Percentiles rank a stretch among this genome's conserved stretches.
These are phyloP conservation scores for Oxyura jamaicensis DNA, from an alignment of 2,113 vertebrate species.

Conservation along the genomic window DNA sequence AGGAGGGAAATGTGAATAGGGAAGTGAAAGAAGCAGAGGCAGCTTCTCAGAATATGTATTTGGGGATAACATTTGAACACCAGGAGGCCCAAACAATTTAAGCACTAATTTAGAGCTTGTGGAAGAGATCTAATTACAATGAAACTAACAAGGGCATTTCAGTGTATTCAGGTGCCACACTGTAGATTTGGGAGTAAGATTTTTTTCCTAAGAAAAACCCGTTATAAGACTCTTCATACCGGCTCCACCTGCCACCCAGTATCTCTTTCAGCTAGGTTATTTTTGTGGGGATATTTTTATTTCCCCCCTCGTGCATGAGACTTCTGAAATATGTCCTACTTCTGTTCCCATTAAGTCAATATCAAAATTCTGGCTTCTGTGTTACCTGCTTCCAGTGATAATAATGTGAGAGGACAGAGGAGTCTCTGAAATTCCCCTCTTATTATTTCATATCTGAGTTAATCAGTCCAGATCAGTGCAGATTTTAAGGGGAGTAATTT, in stretches of 20 bases:
- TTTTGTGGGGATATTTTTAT: background rate
- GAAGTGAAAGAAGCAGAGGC: background rate
- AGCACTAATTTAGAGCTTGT: background rate
- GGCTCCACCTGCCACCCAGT: background rate
- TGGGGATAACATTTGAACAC: background rate
- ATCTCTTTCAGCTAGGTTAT: background rate
- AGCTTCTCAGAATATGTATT: background rate
- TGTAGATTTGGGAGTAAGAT: background rate
- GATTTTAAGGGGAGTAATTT: background rate
- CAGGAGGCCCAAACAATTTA: background rate
- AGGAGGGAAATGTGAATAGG: background rate
- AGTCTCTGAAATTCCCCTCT: background rate
- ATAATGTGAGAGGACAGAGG: background rate
- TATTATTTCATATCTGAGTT: background rate
- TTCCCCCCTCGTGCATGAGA: background rate
- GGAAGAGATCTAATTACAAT: background rate
- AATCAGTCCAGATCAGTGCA: background rate
- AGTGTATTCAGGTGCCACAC: background rate
- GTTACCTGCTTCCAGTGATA: background rate
- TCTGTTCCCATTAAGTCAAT: background rate
- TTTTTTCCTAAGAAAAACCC: background rate
- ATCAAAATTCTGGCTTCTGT: background rate
- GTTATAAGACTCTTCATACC: no score
- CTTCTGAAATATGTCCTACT: background rate
- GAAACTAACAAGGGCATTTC: background rate